Percentiles rank a stretch among this genome's conserved stretches.
Evolutionary conservation across 2,888 invertebrate genomes (phyloP).

Genomic region (Allygus modestus): DNA sequence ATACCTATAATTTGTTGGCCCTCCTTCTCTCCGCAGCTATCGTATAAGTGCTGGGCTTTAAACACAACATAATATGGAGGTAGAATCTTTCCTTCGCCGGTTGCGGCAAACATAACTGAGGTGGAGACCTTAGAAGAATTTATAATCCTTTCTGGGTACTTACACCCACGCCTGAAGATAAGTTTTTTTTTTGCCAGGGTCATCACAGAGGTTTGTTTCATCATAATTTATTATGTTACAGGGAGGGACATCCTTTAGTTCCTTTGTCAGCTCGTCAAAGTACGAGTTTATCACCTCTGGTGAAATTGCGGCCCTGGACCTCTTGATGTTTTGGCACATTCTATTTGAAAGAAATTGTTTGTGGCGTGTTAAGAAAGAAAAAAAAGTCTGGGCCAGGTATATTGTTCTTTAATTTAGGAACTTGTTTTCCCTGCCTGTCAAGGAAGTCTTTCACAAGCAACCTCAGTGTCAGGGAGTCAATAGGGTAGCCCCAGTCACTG

Average conservation of each 20-base stretch:
- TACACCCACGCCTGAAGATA: constrained; percentile 65
- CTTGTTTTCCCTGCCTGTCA: neutral
- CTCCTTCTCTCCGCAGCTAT: constrained; percentile 65
- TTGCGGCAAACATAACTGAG: constrained; percentile 67
- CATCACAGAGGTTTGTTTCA: constrained; percentile 72
- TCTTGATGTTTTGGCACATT: constrained; percentile 67
- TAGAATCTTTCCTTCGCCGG: constrained; percentile 65
- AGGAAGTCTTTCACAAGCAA: constrained; percentile 7
- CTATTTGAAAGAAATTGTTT: neutral
- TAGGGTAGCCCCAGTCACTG: constrained; percentile 62
- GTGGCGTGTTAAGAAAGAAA: neutral
- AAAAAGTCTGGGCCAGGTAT: neutral
- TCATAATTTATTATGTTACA: constrained; percentile 71
- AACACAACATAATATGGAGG: constrained; percentile 67
- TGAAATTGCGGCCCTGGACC: constrained; percentile 68
- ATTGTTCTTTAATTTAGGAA: neutral
- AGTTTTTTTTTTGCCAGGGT: constrained; percentile 68
- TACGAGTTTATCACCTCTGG: constrained; percentile 68
- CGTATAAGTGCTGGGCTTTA: constrained; percentile 65
- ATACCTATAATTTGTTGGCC: constrained; percentile 68
- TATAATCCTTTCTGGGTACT: constrained; percentile 66
- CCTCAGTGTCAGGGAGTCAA: neutral
- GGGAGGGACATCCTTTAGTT: constrained; percentile 65
- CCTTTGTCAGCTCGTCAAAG: constrained; percentile 68
- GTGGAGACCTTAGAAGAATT: constrained; percentile 65